phyloP scores from a whole-genome alignment of 2,888 invertebrate species.

The Epistrophella euchroma region DNA sequence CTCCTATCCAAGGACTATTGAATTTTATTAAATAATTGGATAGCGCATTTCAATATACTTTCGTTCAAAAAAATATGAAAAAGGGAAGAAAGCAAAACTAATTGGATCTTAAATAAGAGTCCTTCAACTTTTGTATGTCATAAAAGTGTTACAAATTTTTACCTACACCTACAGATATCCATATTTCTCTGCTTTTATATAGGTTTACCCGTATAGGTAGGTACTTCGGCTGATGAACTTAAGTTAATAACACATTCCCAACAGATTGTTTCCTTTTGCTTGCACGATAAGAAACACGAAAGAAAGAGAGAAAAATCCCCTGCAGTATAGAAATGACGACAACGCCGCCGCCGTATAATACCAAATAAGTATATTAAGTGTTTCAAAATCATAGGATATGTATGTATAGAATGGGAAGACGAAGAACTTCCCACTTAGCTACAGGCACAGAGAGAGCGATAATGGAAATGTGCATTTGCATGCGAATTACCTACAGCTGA shows the following conservation, averaged over 20 bases:
- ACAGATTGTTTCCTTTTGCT: constrained; percentile 34
- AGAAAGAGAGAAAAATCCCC: not conserved
- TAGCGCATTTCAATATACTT: not conserved
- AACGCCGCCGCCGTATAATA: not conserved
- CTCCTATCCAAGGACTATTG: not conserved
- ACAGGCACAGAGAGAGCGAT: constrained; percentile 28
- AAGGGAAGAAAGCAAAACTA: constrained; percentile 7
- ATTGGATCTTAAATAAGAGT: constrained; percentile 19
- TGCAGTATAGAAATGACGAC: not conserved
- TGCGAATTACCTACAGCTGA: constrained; percentile 68
- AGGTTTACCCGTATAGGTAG: not conserved
- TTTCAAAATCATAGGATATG: constrained; percentile 26
- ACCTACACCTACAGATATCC: not conserved
- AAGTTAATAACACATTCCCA: constrained; percentile 37
- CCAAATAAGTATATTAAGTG: constrained; percentile 30
- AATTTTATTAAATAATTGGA: constrained; percentile 6
- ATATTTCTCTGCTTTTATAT: not conserved
- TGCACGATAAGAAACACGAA: constrained; percentile 22
- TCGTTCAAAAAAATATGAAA: not conserved
- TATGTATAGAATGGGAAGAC: not conserved
- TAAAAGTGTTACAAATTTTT: constrained; percentile 33
- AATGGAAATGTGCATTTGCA: constrained; percentile 59
- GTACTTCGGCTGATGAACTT: constrained; percentile 23
- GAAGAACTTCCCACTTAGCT: constrained; percentile 5
- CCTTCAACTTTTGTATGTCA: constrained; percentile 35